phyloP scores from a whole-genome alignment of 23 tunicate species.

The Halocynthia roretzi region DNA sequence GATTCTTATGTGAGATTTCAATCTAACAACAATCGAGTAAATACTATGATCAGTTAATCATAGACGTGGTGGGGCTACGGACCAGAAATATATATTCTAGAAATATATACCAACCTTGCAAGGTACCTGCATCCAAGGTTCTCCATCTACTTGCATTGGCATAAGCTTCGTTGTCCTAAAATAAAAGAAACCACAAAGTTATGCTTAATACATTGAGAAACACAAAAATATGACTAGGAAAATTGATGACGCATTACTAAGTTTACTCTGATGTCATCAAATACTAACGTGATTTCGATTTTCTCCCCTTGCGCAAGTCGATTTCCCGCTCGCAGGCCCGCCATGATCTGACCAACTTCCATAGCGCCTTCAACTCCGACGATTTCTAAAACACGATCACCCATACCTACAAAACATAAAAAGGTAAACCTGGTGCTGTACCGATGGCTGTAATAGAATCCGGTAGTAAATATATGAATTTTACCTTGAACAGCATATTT shows the following conservation, averaged over 20 bases:
- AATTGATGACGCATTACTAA: not conserved
- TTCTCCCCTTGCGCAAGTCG: constrained; percentile 79
- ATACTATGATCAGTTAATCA: not conserved
- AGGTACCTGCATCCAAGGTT: constrained; percentile 91
- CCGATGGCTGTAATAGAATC: not conserved
- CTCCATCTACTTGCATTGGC: constrained; percentile 92
- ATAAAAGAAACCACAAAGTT: not conserved
- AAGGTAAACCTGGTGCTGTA: not conserved
- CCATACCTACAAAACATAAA: constrained; percentile 41
- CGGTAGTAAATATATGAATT: not conserved
- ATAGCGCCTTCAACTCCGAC: constrained; percentile 77
- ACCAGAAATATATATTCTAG: not conserved
- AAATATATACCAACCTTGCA: constrained; percentile 39
- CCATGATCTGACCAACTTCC: constrained; percentile 86
- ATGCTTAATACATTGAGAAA: not conserved
- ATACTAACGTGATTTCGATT: constrained; percentile 57
- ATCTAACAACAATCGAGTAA: constrained; percentile 18
- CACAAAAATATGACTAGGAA: constrained; percentile 4
- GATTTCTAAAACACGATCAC: constrained; percentile 58
- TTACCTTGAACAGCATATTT: constrained; percentile 77
- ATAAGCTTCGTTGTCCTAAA: constrained; percentile 47
- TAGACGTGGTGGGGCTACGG: too few relatives aligned
- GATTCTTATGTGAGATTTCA: constrained; percentile 75
- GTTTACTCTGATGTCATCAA: not conserved
- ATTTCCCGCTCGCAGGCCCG: constrained; percentile 61